phyloP scores from a whole-genome alignment of 2,113 vertebrate genomes.

The Brachyistius frenatus region DNA sequence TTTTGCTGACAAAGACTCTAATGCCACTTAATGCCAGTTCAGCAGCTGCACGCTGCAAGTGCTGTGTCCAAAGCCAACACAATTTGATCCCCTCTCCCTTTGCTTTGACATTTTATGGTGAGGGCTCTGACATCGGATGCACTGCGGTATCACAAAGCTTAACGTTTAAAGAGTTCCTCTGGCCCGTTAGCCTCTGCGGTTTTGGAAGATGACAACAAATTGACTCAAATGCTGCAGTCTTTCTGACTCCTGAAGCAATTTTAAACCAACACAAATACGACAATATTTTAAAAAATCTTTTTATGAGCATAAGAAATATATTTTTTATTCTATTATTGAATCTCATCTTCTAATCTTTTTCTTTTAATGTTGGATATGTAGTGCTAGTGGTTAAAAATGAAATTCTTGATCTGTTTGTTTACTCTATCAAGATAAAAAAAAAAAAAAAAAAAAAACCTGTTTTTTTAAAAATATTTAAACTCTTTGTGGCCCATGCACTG shows the following conservation, averaged over 20 bases:
- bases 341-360: conserved; percentile 15
- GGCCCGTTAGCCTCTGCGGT: not conserved
- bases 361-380: conserved; percentile 43
- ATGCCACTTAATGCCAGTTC: conserved; percentile 69
- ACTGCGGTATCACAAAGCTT: too few relatives aligned
- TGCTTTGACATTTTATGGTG: conserved; percentile 48
- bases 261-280: not conserved
- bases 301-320: not conserved
- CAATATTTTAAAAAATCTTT: conserved; percentile 23
- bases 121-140: conserved; percentile 40
- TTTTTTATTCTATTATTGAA: conserved; percentile 11
- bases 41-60: conserved; percentile 61
- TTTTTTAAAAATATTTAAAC: conserved; percentile 8
- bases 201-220: conserved; percentile 16
- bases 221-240: not conserved
- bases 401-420: conserved; percentile 36
- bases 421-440: conserved; percentile 26
- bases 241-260: conserved; percentile 2
- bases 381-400: conserved; percentile 14
- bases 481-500: conserved; percentile 9
- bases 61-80: conserved; percentile 68
- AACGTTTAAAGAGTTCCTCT: too few relatives aligned
- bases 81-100: conserved; percentile 57
- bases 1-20: conserved; percentile 67
- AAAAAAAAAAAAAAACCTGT: not conserved